phyloP scores from a whole-genome alignment of 64 coral and sea anemone genomes.

The Acropora tenuis region DNA sequence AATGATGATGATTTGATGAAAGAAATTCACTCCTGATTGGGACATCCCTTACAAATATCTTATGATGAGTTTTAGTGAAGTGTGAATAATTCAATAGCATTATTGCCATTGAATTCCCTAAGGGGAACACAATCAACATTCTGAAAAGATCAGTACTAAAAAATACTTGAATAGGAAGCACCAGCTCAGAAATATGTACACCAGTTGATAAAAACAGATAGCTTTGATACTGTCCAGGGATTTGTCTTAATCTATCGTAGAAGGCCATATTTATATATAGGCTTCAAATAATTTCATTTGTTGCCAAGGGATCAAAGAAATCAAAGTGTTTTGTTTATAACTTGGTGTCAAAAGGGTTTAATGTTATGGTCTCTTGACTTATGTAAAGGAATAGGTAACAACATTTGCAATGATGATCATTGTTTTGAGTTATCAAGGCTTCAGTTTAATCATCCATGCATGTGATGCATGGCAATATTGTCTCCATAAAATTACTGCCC shows the following conservation, averaged over 20 bases:
- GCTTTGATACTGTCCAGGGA: not conserved
- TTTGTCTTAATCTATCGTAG: not conserved
- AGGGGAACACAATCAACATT: not conserved
- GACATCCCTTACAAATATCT: not conserved
- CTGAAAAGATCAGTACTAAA: not conserved
- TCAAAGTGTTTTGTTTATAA: not conserved
- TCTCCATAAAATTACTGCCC: not conserved
- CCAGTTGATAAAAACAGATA: not conserved
- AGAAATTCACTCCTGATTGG: not conserved
- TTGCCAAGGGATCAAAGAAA: not conserved
- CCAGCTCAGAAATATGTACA: not conserved
- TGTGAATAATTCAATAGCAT: conserved; percentile 30
- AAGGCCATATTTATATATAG: not conserved
- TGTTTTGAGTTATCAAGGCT: not conserved
- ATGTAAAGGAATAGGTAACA: not conserved
- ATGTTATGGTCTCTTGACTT: not conserved
- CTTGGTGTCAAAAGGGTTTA: not conserved
- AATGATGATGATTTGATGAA: not conserved
- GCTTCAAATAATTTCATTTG: not conserved
- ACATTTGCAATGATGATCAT: not conserved
- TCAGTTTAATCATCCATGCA: not conserved
- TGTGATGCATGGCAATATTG: not conserved
- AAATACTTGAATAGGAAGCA: not conserved
- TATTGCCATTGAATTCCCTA: not conserved
- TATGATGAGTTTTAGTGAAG: not conserved